These are phyloP conservation scores for Drosophila birchii DNA, from an alignment of 2,888 invertebrate species.

Conservation along the genomic window DNA sequence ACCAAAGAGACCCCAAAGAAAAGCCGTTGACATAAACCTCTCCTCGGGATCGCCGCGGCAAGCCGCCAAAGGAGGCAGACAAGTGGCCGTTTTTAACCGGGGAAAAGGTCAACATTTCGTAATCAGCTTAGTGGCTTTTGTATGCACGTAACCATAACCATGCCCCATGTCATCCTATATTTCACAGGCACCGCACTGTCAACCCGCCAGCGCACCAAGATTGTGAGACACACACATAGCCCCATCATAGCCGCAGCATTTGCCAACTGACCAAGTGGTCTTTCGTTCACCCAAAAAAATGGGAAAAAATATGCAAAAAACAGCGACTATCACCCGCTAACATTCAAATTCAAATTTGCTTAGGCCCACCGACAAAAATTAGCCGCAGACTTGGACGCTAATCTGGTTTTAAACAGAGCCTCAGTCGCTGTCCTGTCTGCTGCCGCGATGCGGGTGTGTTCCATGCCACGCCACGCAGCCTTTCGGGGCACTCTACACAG, in stretches of 20 bases:
- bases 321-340: constrained; percentile 80
- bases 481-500: constrained; percentile 25
- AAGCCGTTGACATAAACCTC: constrained; percentile 78
- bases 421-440: constrained; percentile 38
- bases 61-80: constrained; percentile 74
- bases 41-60: constrained; percentile 50
- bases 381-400: constrained; percentile 80
- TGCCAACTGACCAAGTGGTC: constrained; percentile 79
- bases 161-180: constrained; percentile 80
- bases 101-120: constrained; percentile 78
- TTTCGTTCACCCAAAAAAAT: constrained; percentile 25
- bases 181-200: constrained; percentile 73
- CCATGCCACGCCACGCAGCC: constrained; percentile 41
- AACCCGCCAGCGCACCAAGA: constrained; percentile 58
- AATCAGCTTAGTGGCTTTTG: constrained; percentile 67
- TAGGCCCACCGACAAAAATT: constrained; percentile 69
- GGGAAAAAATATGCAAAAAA: constrained; percentile 27
- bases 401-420: constrained; percentile 80
- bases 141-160: constrained; percentile 77
- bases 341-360: constrained; percentile 82
- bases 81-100: constrained; percentile 65
- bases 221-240: constrained; percentile 53
- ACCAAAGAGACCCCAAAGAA: constrained; percentile 15
- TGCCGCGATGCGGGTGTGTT: constrained; percentile 81
- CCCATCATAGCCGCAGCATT: constrained; percentile 40